Conservation (phyloP, 1,140 invertebrate species). For the Cotesia vestalis region DNA sequence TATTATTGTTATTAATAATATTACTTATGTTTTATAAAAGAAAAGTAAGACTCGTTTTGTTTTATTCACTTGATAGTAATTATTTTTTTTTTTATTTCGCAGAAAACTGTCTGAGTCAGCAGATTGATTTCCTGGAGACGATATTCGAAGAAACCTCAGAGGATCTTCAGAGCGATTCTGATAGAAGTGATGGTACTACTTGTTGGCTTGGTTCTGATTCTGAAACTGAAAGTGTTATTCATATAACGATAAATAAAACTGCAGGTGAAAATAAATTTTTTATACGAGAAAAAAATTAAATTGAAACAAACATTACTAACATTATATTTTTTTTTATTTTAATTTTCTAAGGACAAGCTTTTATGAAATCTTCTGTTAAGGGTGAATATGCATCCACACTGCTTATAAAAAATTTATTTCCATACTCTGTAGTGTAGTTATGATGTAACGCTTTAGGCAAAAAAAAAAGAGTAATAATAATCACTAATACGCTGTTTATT, state of each 20-base stretch:
- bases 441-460: background rate
- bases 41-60: too few species aligned
- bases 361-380: background rate
- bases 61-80: too few species aligned
- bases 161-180: conserved; percentile 77
- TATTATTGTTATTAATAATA: conserved; percentile 12
- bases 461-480: background rate
- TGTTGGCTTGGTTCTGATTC: conserved; percentile 73
- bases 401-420: conserved; percentile 16
- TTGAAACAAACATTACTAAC: conserved; percentile 9
- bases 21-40: background rate
- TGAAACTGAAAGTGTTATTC: conserved; percentile 68
- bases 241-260: conserved; percentile 55
- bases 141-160: conserved; percentile 82
- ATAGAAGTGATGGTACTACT: conserved; percentile 62
- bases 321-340: conserved; percentile 1
- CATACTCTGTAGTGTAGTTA: too few species aligned
- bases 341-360: too few species aligned
- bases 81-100: conserved; percentile 47
- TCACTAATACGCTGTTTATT: conserved; percentile 4
- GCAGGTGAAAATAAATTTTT: conserved; percentile 48
- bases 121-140: conserved; percentile 74
- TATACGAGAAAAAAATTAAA: conserved; percentile 1
- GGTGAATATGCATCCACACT: background rate
- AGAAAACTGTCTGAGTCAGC: conserved; percentile 66